Evolutionary conservation across 2,113 vertebrate genomes (phyloP).

Genomic region (Callionymus lyra): DNA sequence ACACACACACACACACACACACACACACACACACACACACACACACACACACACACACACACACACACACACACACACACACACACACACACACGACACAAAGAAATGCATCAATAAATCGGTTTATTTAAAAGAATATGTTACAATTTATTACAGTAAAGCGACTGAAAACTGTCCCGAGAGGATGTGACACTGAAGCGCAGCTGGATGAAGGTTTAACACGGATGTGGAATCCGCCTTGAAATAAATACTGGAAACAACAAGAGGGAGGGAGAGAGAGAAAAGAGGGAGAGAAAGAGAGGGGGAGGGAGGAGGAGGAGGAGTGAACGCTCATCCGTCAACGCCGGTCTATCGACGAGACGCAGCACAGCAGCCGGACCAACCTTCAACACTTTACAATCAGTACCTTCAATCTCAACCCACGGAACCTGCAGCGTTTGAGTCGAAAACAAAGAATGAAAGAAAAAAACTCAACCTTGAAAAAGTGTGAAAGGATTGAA

Average conservation of each 20-base stretch:
- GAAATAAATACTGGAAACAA: slow-evolving; percentile 46
- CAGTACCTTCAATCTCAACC: slow-evolving; percentile 18
- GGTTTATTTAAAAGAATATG: slow-evolving; percentile 95
- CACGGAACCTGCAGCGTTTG: too few species aligned
- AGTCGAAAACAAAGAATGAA: too few species aligned
- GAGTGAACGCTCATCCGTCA: too few species aligned
- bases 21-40: too few species aligned
- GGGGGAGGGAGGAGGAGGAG: not conserved
- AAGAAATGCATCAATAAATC: slow-evolving; percentile 75
- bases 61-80: not conserved
- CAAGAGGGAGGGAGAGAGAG: slow-evolving; percentile 11
- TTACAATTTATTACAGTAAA: slow-evolving; percentile 90
- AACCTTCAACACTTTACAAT: too few species aligned
- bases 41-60: not conserved
- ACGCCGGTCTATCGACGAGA: slow-evolving; percentile 6
- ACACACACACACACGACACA: not conserved
- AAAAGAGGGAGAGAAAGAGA: slow-evolving; percentile 16
- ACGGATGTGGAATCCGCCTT: slow-evolving; percentile 23
- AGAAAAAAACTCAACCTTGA: too few species aligned
- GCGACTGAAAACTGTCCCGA: slow-evolving; percentile 47
- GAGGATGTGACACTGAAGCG: slow-evolving; percentile 14
- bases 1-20: too few species aligned
- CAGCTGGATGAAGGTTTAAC: slow-evolving; percentile 20
- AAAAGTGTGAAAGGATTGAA: too few species aligned
- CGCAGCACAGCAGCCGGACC: too few species aligned